These are phyloP conservation scores for Sebastes miniatus DNA, from an alignment of 2,797 vertebrate species.

Conservation along the genomic window DNA sequence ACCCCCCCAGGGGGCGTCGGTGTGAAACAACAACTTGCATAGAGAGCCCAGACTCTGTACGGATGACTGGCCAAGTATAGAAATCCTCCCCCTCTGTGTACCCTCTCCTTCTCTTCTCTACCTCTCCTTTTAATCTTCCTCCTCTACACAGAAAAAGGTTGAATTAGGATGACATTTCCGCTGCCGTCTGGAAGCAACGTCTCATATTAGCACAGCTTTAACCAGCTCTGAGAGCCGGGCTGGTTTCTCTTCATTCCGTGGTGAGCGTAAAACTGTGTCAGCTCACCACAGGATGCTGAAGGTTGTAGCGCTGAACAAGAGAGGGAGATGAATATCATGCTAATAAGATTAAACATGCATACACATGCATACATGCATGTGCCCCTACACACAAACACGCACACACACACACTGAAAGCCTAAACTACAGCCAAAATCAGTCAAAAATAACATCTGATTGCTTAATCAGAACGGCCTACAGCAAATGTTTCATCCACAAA, in stretches of 20 bases:
- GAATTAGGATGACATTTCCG: conserved; percentile 48
- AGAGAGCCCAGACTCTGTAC: conserved; percentile 20
- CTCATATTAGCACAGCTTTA: conserved; percentile 9
- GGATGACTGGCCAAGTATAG: conserved; percentile 50
- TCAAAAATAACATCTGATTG: conserved; percentile 38
- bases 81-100: conserved; percentile 6
- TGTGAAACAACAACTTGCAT: conserved; percentile 31
- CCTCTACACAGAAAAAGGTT: conserved; percentile 39
- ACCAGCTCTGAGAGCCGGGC: conserved; percentile 17
- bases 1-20: conserved; percentile 53
- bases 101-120: conserved; percentile 27
- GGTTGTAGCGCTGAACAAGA: conserved; percentile 12
- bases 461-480: conserved; percentile 22
- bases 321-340: conserved; percentile 35
- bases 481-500: conserved; percentile 25
- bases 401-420: not conserved
- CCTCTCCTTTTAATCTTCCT: conserved; percentile 40
- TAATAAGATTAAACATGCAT: conserved; percentile 19
- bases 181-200: not conserved
- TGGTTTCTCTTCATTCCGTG: conserved; percentile 13
- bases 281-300: conserved; percentile 57
- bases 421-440: not conserved
- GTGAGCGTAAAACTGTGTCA: conserved; percentile 56
- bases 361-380: not conserved
- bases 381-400: not conserved